Conservation (phyloP, 2,797 vertebrate genomes). For the Monodelphis domestica region DNA sequence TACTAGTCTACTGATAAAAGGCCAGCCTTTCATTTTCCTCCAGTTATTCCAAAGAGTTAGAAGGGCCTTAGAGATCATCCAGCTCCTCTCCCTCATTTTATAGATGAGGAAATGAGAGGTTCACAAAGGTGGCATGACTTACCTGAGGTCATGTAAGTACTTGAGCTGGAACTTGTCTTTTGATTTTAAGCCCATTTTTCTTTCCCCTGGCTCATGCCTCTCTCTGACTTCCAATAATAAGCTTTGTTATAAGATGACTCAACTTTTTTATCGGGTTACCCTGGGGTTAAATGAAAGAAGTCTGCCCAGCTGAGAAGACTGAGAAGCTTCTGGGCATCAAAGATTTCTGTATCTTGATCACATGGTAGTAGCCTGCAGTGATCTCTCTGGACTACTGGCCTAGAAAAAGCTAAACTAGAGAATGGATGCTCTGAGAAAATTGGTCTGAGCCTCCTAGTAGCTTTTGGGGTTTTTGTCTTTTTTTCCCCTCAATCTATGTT, state of each 20-base stretch:
- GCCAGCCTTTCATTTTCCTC: background rate
- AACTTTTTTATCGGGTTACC: conserved; percentile 27
- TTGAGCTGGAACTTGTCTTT: background rate
- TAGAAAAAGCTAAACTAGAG: background rate
- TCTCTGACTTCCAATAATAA: conserved; percentile 1
- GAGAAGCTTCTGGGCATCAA: conserved; percentile 30
- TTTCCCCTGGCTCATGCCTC: background rate
- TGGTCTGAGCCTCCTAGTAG: background rate
- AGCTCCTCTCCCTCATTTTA: background rate
- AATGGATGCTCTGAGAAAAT: background rate
- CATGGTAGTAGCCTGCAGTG: conserved; percentile 26
- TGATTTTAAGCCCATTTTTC: background rate
- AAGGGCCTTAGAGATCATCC: background rate
- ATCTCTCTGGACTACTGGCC: background rate
- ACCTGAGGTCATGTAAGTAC: background rate
- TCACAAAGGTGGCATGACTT: background rate
- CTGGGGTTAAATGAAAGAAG: conserved; percentile 20
- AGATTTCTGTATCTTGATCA: conserved; percentile 43
- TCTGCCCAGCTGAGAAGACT: conserved; percentile 34
- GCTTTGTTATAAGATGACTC: conserved; percentile 22
- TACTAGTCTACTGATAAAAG: conserved; percentile 1
- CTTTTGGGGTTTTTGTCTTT: background rate
- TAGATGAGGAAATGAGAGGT: background rate
- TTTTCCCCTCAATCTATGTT: background rate
- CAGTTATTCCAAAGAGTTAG: background rate